Conservation (phyloP, 2,113 vertebrate genomes). For the Dendropsophus ebraccatus region DNA sequence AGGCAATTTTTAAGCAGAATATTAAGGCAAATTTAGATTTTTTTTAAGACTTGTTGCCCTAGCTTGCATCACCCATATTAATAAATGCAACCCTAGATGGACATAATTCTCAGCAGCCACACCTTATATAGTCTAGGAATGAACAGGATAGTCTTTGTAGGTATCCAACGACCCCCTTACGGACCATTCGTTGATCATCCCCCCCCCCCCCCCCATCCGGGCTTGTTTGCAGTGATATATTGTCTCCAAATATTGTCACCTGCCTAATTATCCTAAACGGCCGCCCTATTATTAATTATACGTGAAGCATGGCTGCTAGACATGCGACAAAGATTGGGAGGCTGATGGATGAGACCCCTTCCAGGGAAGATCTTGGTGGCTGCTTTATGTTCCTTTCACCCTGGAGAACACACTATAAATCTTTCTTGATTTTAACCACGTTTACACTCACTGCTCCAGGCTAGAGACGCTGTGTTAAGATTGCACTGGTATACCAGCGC, state of each 20-base stretch:
- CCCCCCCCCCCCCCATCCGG: slow-evolving; percentile 50
- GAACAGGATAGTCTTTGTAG: not conserved
- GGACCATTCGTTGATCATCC: slow-evolving; percentile 51
- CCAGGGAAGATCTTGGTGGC: slow-evolving; percentile 88
- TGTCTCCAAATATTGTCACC: slow-evolving; percentile 84
- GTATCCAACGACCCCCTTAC: slow-evolving; percentile 13
- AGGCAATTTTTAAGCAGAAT: too few species aligned
- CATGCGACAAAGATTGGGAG: slow-evolving; percentile 70
- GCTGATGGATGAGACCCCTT: slow-evolving; percentile 81
- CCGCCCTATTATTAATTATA: slow-evolving; percentile 83
- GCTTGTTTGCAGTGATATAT: slow-evolving; percentile 69
- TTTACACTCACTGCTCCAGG: slow-evolving; percentile 84
- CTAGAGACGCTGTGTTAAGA: slow-evolving; percentile 92
- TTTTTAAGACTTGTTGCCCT: not conserved
- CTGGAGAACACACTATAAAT: slow-evolving; percentile 96
- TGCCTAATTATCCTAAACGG: slow-evolving; percentile 85
- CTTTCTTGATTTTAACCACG: slow-evolving; percentile 95
- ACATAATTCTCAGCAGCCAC: not conserved
- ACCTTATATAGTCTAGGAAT: slow-evolving; percentile 32
- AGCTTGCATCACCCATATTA: not conserved
- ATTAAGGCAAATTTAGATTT: not conserved
- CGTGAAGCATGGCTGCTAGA: slow-evolving; percentile 75
- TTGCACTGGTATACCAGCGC: slow-evolving; percentile 93
- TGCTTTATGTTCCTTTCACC: slow-evolving; percentile 86
- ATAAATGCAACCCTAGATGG: not conserved